These are phyloP conservation scores for Pseudorasbora parva DNA, from an alignment of 2,113 vertebrate species.

Conservation along the genomic window DNA sequence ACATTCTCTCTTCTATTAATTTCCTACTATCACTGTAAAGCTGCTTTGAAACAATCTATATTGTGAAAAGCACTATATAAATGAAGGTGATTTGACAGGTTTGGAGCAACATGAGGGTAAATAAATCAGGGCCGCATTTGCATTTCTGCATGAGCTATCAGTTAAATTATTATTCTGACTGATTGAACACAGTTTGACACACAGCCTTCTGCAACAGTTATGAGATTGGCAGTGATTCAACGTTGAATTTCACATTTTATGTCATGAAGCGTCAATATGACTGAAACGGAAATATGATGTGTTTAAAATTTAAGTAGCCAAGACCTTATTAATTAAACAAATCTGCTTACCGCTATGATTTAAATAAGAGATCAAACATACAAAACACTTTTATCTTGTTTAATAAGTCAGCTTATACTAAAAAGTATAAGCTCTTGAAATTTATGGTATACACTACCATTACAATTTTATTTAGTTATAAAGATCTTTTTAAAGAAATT, in stretches of 20 bases:
- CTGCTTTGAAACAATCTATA: no score
- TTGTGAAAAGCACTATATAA: no score
- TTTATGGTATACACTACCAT: no score
- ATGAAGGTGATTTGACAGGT: background rate
- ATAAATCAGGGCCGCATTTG: background rate
- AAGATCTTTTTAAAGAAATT: no score
- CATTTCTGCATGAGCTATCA: background rate
- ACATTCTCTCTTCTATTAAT: no score
- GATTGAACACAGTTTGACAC: background rate
- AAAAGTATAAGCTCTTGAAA: no score
- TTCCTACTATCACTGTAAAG: no score
- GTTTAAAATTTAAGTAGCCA: background rate
- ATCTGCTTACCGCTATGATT: background rate
- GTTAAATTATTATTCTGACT: background rate
- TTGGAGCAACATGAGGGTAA: background rate
- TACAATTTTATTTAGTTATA: no score
- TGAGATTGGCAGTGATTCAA: background rate
- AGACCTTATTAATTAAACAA: background rate
- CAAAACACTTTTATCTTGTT: background rate
- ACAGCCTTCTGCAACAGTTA: background rate
- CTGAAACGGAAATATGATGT: background rate
- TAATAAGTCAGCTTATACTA: no score
- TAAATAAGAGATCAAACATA: background rate
- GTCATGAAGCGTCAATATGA: background rate
- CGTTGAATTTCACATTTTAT: background rate